phyloP scores from a whole-genome alignment of 2,888 invertebrate genomes.

The Seira ritae region DNA sequence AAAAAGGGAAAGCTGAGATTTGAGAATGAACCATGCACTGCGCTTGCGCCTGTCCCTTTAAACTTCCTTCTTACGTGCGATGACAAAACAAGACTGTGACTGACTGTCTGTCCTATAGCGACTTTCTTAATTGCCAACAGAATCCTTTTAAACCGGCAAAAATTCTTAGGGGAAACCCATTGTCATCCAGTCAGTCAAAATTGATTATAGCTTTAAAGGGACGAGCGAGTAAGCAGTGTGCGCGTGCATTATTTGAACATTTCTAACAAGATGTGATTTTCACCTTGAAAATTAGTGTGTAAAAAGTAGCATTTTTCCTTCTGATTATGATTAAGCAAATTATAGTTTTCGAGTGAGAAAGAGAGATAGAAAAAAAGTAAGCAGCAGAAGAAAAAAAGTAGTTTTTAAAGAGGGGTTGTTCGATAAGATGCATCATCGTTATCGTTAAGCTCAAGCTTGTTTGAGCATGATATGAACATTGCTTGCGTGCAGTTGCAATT shows the following conservation, averaged over 20 bases:
- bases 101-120: background rate
- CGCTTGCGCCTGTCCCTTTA: too few species aligned
- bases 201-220: constrained; percentile 6
- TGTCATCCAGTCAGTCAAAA: constrained; percentile 11
- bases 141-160: background rate
- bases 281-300: background rate
- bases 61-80: too few species aligned
- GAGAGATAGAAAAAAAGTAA: background rate
- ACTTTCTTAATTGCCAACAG: background rate
- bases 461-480: background rate
- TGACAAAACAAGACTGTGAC: too few species aligned
- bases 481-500: constrained; percentile 18
- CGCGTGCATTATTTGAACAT: background rate
- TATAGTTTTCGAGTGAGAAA: background rate
- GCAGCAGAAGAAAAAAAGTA: background rate
- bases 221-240: background rate
- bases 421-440: too few species aligned
- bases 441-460: background rate
- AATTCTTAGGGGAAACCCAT: background rate
- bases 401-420: background rate
- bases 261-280: constrained; percentile 7
- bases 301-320: constrained; percentile 3
- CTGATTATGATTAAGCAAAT: constrained; percentile 7
- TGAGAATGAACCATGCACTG: background rate
- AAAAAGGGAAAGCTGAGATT: constrained; percentile 3